Conservation (phyloP, 1,140 invertebrate species). For the Batillaria attramentaria region DNA sequence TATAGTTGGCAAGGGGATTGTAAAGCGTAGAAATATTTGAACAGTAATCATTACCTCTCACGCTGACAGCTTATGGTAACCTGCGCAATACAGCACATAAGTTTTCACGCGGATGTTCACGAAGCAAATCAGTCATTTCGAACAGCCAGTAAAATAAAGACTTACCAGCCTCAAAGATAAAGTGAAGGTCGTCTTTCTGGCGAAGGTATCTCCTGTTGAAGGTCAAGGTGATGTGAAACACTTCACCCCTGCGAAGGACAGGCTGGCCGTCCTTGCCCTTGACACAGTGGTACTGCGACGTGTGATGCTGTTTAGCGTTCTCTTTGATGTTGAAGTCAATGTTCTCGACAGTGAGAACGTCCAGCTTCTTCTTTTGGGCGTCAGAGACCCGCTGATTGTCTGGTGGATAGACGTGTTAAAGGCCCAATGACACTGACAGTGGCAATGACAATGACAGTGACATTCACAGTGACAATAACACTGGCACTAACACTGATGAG, state of each 20-base stretch:
- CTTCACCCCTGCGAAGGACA: background rate
- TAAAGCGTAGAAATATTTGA: background rate
- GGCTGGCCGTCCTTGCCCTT: background rate
- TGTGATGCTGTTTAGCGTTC: background rate
- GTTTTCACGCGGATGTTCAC: too few species aligned
- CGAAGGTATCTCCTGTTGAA: background rate
- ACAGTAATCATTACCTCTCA: background rate
- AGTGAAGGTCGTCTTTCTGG: background rate
- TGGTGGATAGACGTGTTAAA: too few species aligned
- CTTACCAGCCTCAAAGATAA: background rate
- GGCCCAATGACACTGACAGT: too few species aligned
- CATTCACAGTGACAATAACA: too few species aligned
- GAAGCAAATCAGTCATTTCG: too few species aligned
- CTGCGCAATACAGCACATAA: background rate
- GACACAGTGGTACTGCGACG: background rate
- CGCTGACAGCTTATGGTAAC: background rate
- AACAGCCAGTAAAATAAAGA: background rate
- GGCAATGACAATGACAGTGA: too few species aligned
- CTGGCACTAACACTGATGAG: too few species aligned
- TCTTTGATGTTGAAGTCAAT: background rate
- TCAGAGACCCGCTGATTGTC: too few species aligned
- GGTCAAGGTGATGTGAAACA: background rate
- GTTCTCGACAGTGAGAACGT: background rate
- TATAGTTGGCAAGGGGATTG: background rate
- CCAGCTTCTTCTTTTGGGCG: too few species aligned